Evolutionary conservation across 2,113 vertebrate genomes (phyloP), one percentile per base, ranked within the genome.

Genomic region (Macheiramphus alcinus): DNA sequence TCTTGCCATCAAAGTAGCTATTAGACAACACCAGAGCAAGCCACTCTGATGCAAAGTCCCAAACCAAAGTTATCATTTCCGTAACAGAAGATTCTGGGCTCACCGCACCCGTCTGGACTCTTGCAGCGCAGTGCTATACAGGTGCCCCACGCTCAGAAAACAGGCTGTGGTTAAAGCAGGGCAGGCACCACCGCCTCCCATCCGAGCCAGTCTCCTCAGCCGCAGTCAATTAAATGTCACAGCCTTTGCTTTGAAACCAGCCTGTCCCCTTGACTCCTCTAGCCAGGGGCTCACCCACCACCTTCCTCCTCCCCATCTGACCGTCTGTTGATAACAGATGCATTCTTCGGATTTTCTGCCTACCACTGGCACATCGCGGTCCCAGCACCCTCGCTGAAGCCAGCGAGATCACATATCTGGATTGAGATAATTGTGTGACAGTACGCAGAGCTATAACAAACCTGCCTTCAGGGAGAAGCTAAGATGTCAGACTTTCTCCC

Each of bases 301-400:
- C 45, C 29, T 66, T 76, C 63, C 50, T 90, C 55, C 61, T 80
- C 52, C 66, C 66, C 52, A 27, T n/a, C 61, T 67, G 70, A 81
- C 75, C 0, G 22, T n/a, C 71, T 68, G 72, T 22, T 16, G 3
- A 6, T 10, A 76, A 52, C 90, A 90, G 79, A 67, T 65, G 72
- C 88, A 93, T 86, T 83, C 80, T 58, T 90, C 59, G 63, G 38
- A 80, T 94, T 86, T 80, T 61, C 90, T 94, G 87, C 68, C 87
- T 78, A 45, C 75, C n/a, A 12, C 40, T 7, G 58, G 87, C 85
- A 90, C 61, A 5, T 13, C 0, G 0, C 1, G 34, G 71, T 27
- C 81, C 80, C 0, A 0, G 55, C 67, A 80, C 42, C 47, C 71
- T 85, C 0, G 0, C 89, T 88, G 74, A 22, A 82, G 81, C n/a